phyloP scores from a whole-genome alignment of 2,797 vertebrate genomes.

The Amblyraja radiata region DNA sequence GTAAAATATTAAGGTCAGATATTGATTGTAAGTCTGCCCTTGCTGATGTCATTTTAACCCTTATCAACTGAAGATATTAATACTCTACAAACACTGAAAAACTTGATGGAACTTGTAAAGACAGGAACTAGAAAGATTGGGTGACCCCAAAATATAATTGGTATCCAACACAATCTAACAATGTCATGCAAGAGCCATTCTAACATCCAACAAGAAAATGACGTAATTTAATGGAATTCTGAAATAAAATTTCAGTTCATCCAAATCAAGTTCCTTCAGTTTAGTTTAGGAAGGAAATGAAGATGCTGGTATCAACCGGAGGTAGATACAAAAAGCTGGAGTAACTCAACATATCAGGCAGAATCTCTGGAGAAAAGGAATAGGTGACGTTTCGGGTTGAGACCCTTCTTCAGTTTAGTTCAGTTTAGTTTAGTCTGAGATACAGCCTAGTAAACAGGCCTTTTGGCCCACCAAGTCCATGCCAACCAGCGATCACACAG shows the following conservation, averaged over 20 bases:
- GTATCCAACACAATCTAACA: neutral
- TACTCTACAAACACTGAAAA: neutral
- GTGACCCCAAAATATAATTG: constrained; percentile 1
- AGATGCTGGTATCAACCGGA: too few relatives aligned
- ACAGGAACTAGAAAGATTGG: constrained; percentile 4
- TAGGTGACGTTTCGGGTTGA: too few relatives aligned
- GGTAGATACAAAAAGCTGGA: too few relatives aligned
- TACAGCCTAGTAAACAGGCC: too few relatives aligned
- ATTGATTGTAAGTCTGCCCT: neutral
- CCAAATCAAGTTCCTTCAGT: neutral
- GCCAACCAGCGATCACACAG: too few relatives aligned
- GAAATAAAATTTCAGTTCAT: neutral
- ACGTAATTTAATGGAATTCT: neutral
- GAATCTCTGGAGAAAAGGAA: too few relatives aligned
- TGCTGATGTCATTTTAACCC: too few relatives aligned
- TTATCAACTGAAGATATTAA: neutral
- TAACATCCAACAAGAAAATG: neutral
- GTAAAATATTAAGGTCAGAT: neutral
- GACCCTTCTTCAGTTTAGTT: too few relatives aligned
- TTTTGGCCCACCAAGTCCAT: too few relatives aligned
- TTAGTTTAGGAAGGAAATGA: too few relatives aligned
- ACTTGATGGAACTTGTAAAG: constrained; percentile 17
- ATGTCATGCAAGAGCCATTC: neutral
- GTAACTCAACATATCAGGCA: too few relatives aligned
- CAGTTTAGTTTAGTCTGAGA: too few relatives aligned